phyloP scores from a whole-genome alignment of 2,888 invertebrate genomes.

The Drosophila gaucha region DNA sequence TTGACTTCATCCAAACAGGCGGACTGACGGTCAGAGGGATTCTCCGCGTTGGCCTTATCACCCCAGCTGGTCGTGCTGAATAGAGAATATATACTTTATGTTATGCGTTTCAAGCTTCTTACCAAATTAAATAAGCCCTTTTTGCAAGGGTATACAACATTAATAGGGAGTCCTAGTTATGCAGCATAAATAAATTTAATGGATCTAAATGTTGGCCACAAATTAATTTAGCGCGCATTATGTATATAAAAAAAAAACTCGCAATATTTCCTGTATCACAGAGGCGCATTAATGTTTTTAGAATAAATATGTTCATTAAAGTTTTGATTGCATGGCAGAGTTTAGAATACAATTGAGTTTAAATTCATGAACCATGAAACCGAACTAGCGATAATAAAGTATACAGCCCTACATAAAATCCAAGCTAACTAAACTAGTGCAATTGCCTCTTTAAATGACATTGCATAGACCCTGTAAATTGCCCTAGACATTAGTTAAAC shows the following conservation, averaged over 20 bases:
- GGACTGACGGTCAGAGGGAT: too few species aligned
- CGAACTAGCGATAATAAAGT: background rate
- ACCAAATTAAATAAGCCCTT: too few species aligned
- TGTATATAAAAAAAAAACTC: background rate
- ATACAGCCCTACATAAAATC: background rate
- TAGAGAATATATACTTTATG: too few species aligned
- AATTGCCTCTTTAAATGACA: background rate
- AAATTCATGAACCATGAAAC: background rate
- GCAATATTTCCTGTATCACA: background rate
- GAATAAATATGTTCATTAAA: background rate
- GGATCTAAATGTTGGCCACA: background rate
- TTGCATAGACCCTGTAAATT: conserved; percentile 32
- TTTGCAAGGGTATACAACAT: too few species aligned
- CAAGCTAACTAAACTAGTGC: conserved; percentile 6
- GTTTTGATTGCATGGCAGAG: too few species aligned
- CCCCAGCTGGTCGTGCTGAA: too few species aligned
- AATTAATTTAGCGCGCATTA: background rate
- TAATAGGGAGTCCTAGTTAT: background rate
- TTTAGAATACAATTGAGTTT: background rate
- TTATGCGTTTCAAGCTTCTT: too few species aligned
- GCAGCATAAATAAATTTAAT: background rate
- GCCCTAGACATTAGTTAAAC: conserved; percentile 59
- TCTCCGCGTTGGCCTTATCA: too few species aligned
- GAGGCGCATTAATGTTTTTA: background rate
- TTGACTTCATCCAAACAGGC: too few species aligned